Evolutionary conservation across 2,113 vertebrate species (phyloP).

Genomic region (Vanacampus margaritifer): DNA sequence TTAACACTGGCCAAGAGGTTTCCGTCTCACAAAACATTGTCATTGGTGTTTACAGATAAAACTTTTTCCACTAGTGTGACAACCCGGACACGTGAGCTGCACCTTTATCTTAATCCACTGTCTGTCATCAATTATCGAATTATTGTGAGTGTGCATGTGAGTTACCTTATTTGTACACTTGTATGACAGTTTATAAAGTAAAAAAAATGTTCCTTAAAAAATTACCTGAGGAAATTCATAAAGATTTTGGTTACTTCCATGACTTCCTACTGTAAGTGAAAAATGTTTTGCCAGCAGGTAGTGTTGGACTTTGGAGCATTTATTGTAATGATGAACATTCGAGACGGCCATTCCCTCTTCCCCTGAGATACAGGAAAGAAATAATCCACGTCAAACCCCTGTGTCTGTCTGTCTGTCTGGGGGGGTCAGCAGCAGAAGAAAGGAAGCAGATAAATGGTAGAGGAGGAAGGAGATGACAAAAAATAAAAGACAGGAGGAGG

Average conservation of each 20-base stretch:
- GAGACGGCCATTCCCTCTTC: neutral
- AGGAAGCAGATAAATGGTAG: slow-evolving; percentile 62
- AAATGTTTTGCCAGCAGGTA: neutral
- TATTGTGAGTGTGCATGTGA: neutral
- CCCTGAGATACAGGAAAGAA: neutral
- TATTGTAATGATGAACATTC: neutral
- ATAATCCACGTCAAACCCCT: neutral
- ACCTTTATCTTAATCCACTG: neutral
- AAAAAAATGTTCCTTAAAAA: neutral
- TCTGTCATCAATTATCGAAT: neutral
- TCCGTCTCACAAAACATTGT: too few relatives aligned
- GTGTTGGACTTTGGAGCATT: neutral
- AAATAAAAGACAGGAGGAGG: slow-evolving; percentile 42
- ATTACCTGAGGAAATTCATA: neutral
- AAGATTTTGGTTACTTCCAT: neutral
- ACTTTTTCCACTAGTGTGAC: too few relatives aligned
- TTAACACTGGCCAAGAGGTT: too few relatives aligned
- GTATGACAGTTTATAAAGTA: too few relatives aligned
- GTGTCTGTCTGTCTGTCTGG: slow-evolving; percentile 12
- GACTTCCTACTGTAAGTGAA: neutral
- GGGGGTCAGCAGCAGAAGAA: slow-evolving; percentile 14
- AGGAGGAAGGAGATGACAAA: slow-evolving; percentile 46
- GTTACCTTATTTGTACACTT: neutral
- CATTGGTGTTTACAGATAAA: too few relatives aligned
- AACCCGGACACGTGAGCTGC: neutral